Conservation (phyloP, 2,797 vertebrate genomes). For the Furcifer pardalis region DNA sequence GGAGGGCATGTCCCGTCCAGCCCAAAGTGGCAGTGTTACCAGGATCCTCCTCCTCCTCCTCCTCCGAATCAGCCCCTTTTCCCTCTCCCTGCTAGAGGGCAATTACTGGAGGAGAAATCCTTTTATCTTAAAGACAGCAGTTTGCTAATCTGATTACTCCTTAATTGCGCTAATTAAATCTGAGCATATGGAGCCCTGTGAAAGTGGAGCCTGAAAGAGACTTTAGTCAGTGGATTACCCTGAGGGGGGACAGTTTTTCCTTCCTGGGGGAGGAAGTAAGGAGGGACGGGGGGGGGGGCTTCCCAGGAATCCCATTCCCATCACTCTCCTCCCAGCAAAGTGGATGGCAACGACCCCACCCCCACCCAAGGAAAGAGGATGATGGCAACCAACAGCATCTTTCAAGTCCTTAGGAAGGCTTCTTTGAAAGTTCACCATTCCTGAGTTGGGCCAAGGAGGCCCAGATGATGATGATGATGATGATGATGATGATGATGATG, state of each 20-base stretch:
- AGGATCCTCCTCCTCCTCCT: too few relatives aligned
- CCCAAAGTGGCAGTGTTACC: not conserved
- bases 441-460: too few relatives aligned
- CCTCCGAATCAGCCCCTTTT: not conserved
- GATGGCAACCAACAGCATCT: too few relatives aligned
- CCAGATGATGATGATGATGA: too few relatives aligned
- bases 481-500: too few relatives aligned
- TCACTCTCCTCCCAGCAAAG: not conserved
- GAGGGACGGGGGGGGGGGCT: too few relatives aligned
- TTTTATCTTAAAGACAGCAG: conserved; percentile 46
- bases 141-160: conserved; percentile 53
- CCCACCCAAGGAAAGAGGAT: too few relatives aligned
- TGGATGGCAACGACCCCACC: too few relatives aligned
- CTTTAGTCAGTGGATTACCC: not conserved
- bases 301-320: not conserved
- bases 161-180: conserved; percentile 50
- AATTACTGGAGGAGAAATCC: conserved; percentile 50
- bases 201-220: not conserved
- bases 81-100: conserved; percentile 6
- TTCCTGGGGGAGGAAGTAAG: too few relatives aligned
- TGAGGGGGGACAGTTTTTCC: not conserved
- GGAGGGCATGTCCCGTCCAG: not conserved
- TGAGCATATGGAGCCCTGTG: conserved; percentile 23
- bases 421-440: too few relatives aligned
- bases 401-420: too few relatives aligned